These are phyloP conservation scores for Neogobius melanostomus DNA, from an alignment of 2,113 vertebrate species.

Conservation along the genomic window DNA sequence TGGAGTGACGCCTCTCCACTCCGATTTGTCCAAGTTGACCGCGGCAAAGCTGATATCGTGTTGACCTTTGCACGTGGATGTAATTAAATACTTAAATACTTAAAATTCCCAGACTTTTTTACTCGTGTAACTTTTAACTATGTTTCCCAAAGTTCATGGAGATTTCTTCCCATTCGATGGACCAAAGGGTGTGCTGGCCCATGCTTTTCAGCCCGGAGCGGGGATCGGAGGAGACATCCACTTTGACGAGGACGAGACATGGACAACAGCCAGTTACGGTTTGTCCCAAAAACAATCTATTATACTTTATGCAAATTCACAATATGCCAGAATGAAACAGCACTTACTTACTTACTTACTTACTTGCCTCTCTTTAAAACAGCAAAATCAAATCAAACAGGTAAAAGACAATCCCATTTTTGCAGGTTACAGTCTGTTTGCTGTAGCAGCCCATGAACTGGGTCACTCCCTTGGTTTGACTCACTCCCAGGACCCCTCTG, in stretches of 20 bases:
- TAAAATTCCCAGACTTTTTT: neutral
- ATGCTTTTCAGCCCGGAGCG: slow-evolving; percentile 59
- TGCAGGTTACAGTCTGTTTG: slow-evolving; percentile 74
- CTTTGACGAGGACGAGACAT: slow-evolving; percentile 71
- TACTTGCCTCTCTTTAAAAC: neutral
- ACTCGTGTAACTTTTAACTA: neutral
- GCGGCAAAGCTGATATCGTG: slow-evolving; percentile 52
- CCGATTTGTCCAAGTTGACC: slow-evolving; percentile 54
- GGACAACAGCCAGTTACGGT: slow-evolving; percentile 52
- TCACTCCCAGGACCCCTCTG: slow-evolving; percentile 74
- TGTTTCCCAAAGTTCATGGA: slow-evolving; percentile 45
- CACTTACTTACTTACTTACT: neutral
- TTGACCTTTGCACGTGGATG: slow-evolving; percentile 55
- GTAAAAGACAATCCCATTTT: slow-evolving; percentile 1
- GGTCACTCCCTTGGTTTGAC: slow-evolving; percentile 77
- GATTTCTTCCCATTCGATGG: slow-evolving; percentile 69
- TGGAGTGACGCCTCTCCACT: slow-evolving; percentile 56
- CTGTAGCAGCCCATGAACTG: slow-evolving; percentile 78
- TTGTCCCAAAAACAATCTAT: slow-evolving; percentile 1
- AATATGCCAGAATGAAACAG: neutral
- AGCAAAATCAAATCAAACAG: neutral
- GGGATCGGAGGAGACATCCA: slow-evolving; percentile 64
- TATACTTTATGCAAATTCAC: neutral
- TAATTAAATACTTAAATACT: slow-evolving; percentile 21
- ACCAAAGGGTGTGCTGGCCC: slow-evolving; percentile 55